Evolutionary conservation across 2,888 invertebrate species (phyloP), one percentile per base, ranked within the genome.

Genomic region (Polydrusus cervinus): DNA sequence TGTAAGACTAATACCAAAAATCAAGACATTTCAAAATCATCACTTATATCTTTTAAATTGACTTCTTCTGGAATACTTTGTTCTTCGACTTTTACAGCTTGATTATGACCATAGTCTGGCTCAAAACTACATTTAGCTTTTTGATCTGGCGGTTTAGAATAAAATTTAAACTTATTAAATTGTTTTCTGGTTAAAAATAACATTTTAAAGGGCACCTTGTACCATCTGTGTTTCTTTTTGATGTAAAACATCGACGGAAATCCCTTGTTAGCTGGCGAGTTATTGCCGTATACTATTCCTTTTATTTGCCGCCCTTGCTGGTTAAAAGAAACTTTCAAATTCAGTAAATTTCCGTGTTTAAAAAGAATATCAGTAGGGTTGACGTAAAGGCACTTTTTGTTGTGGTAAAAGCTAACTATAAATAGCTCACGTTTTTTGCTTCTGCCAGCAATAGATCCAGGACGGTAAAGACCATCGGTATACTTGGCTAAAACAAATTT

Each of bases 241-340:
- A 82, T 64, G 71, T 69, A 81, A 72, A 80, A 82, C 3, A 79
- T 20, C 0, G 80, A 75, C 3, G 82, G 82, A 65, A 80, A 79
- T 14, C 80, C 80, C 20, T 78, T 75, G 62, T 80, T 81, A 0
- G 81, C 78, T 13, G 82, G 82, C 0, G 81, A 79, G 67, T 82
- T 81, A 60, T 82, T 82, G 7, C 82, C 82, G 68, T 71, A 81
- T 1, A 82, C 81, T 18, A 62, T 78, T 0, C 80, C 82, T 49
- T 75, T 78, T 8, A 69, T 71, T 18, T 14, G 71, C 47, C 74
- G 60, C 0, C 80, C 80, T 20, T 78, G 72, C 14, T 72, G 55
- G 1, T 45, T 67, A 53, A 82, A 82, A 16, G 75, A 79, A 11
- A 81, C 79, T 69, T 77, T 78, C 10, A 61, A 73, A 30, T 78